A percentile compares a stretch with the other conserved stretches of the same genome.
These are phyloP conservation scores for Sciaenops ocellatus DNA, from an alignment of 2,797 vertebrate species.

Conservation along the genomic window DNA sequence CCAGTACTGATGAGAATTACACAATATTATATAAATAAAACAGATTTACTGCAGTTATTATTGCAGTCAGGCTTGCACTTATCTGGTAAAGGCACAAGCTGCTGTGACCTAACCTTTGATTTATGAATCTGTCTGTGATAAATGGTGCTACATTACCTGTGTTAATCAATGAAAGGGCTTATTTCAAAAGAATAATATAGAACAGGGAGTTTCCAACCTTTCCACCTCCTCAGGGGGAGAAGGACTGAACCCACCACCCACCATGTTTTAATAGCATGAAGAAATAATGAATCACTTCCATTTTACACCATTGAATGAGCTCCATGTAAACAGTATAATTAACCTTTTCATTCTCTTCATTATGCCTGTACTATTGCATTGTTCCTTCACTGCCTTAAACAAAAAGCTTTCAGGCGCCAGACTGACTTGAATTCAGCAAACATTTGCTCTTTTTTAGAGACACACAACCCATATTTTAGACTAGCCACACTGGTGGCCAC, in stretches of 20 bases:
- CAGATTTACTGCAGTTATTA: neutral
- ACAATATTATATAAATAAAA: neutral
- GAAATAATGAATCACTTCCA: neutral
- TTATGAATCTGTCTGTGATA: neutral
- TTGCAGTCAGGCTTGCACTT: neutral
- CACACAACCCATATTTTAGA: neutral
- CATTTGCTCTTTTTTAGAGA: neutral
- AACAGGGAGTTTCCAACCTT: neutral
- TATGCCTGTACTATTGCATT: neutral
- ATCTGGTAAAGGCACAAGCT: neutral
- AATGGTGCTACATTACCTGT: neutral
- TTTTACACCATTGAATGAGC: neutral
- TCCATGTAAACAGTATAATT: neutral
- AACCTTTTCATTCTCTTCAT: neutral
- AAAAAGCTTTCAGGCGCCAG: slow-evolving; percentile 4
- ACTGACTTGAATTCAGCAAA: neutral
- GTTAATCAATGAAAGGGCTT: neutral
- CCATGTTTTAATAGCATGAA: neutral
- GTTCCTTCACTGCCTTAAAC: neutral
- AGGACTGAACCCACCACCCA: neutral
- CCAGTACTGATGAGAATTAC: neutral
- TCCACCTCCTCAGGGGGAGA: neutral
- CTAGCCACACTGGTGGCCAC: neutral
- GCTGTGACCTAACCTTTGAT: neutral
- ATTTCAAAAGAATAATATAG: neutral